Evolutionary conservation across 2,797 vertebrate genomes (phyloP).

Genomic region (Calcarius lapponicus): DNA sequence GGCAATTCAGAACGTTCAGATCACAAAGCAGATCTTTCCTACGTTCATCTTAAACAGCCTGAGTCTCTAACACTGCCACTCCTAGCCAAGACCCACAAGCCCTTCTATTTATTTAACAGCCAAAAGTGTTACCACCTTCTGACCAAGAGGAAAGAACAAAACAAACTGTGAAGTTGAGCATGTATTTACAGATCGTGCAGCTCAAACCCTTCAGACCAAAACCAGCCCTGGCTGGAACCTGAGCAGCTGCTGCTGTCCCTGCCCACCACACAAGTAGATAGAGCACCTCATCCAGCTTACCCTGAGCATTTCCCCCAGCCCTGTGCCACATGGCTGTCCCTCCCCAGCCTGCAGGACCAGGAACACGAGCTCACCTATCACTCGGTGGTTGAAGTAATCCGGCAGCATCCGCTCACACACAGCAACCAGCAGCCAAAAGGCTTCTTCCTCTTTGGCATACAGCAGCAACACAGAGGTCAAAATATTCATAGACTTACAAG

Average conservation of each 20-base stretch:
- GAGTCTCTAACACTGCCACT: neutral
- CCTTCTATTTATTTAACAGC: neutral
- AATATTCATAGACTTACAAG: constrained; percentile 95
- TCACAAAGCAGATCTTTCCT: neutral
- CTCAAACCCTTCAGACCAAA: neutral
- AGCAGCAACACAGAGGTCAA: constrained; percentile 92
- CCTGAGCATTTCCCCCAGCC: neutral
- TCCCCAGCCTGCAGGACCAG: neutral
- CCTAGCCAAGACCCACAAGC: neutral
- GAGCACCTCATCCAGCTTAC: neutral
- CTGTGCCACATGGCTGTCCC: neutral
- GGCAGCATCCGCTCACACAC: constrained; percentile 97
- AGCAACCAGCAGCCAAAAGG: constrained; percentile 95
- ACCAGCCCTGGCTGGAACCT: neutral
- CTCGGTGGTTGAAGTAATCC: constrained; percentile 94
- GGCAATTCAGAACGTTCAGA: neutral
- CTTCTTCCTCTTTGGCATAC: constrained; percentile 93
- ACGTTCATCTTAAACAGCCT: neutral
- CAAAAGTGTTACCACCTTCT: neutral
- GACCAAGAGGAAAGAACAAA: neutral
- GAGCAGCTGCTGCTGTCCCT: neutral
- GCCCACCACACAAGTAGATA: neutral
- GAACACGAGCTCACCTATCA: constrained; percentile 83
- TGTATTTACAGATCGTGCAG: neutral
- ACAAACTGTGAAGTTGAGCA: neutral